These are phyloP conservation scores for Sternotherus odoratus DNA, from an alignment of 2,797 vertebrate genomes.

Conservation along the genomic window DNA sequence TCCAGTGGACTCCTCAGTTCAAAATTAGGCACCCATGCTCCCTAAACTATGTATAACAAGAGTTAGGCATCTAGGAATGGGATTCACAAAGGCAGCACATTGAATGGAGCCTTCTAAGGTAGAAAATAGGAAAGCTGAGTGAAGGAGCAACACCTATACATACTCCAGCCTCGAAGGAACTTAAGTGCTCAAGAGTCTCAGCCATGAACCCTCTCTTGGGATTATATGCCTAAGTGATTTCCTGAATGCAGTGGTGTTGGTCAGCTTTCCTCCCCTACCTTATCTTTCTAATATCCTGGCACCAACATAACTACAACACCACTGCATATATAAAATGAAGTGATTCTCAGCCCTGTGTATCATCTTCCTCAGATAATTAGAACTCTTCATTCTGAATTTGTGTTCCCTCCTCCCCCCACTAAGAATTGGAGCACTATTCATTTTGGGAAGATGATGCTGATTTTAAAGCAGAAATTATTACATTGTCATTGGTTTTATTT, in stretches of 20 bases:
- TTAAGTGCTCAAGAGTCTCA: background rate
- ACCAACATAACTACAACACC: background rate
- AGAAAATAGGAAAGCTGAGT: background rate
- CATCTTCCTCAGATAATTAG: background rate
- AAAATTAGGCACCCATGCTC: background rate
- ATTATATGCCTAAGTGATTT: background rate
- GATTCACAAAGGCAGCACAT: background rate
- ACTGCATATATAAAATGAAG: background rate
- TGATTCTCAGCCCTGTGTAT: background rate
- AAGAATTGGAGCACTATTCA: background rate
- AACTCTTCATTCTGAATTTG: too few species aligned
- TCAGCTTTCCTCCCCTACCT: background rate
- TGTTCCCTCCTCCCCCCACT: too few species aligned
- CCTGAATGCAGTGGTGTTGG: too few species aligned
- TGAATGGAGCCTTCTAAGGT: background rate
- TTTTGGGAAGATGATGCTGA: background rate
- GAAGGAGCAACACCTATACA: background rate
- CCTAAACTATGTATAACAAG: background rate
- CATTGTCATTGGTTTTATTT: background rate
- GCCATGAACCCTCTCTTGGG: background rate
- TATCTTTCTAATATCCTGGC: background rate
- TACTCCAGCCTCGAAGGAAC: background rate
- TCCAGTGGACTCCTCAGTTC: background rate
- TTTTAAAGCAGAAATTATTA: background rate
- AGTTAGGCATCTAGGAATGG: background rate